Evolutionary conservation across 2,797 vertebrate species (phyloP).

Genomic region (Danio jaintianensis): DNA sequence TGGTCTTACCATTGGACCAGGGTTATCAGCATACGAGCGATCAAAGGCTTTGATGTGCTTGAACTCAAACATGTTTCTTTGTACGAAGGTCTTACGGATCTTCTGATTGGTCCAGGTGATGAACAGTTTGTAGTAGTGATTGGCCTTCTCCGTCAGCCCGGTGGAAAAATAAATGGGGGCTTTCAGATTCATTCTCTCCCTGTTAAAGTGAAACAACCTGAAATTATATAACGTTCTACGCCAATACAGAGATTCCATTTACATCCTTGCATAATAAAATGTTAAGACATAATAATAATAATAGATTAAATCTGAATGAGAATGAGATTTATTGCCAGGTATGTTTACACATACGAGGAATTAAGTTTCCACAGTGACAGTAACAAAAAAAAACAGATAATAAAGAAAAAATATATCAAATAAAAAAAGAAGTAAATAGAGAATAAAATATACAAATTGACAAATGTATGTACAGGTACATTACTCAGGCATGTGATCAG

Average conservation of each 20-base stretch:
- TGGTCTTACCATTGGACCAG: slow-evolving; percentile 88
- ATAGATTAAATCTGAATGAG: background rate
- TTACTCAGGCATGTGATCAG: too few species aligned
- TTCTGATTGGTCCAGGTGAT: slow-evolving; percentile 99
- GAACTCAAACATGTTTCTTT: slow-evolving; percentile 99
- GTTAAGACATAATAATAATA: too few species aligned
- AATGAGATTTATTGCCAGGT: background rate
- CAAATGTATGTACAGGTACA: too few species aligned
- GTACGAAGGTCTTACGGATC: slow-evolving; percentile 96
- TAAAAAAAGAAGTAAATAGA: background rate
- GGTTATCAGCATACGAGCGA: slow-evolving; percentile 93
- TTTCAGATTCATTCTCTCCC: slow-evolving; percentile 98
- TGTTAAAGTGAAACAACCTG: slow-evolving; percentile 60
- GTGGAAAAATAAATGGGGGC: slow-evolving; percentile 99
- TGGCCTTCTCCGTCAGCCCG: slow-evolving; percentile 96
- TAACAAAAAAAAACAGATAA: too few species aligned
- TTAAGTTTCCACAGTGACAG: too few species aligned
- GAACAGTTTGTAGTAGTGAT: slow-evolving; percentile 99
- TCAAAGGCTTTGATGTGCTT: slow-evolving; percentile 98
- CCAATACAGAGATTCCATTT: background rate
- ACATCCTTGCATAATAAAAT: background rate
- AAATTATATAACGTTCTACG: background rate
- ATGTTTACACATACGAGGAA: too few species aligned
- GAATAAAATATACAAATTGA: too few species aligned
- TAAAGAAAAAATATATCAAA: slow-evolving; percentile 1